Evolutionary conservation across 2,888 invertebrate genomes (phyloP).

Genomic region (Eugnorisma glareosa): DNA sequence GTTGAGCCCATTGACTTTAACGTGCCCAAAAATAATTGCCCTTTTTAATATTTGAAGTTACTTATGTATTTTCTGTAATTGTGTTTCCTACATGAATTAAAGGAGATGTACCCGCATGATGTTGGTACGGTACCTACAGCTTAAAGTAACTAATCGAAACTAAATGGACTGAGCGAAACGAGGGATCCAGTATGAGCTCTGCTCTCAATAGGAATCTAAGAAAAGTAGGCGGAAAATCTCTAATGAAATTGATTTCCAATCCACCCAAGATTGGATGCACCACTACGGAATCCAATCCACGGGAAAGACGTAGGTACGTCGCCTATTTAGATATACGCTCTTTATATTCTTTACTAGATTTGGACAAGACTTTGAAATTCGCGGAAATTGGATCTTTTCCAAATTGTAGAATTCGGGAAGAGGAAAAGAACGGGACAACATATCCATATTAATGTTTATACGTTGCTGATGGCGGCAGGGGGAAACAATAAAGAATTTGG

Average conservation of each 20-base stretch:
- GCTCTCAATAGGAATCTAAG: constrained; percentile 8
- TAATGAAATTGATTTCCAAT: constrained; percentile 21
- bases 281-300: background rate
- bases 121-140: background rate
- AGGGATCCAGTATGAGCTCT: background rate
- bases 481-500: background rate
- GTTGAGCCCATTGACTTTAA: background rate
- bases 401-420: constrained; percentile 1
- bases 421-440: background rate
- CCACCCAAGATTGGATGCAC: background rate
- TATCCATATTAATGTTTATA: background rate
- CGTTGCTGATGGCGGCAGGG: background rate
- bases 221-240: constrained; percentile 4
- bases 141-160: constrained; percentile 5
- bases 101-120: background rate
- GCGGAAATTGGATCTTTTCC: constrained; percentile 20
- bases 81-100: too few relatives aligned
- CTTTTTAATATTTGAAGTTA: background rate
- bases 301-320: background rate
- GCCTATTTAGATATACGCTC: background rate
- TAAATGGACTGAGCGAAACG: background rate
- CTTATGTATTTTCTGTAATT: background rate
- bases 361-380: background rate
- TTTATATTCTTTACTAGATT: constrained; percentile 6
- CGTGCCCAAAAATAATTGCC: background rate